Evolutionary conservation across 2,113 vertebrate species (phyloP).

Genomic region (Xiphophorus couchianus): DNA sequence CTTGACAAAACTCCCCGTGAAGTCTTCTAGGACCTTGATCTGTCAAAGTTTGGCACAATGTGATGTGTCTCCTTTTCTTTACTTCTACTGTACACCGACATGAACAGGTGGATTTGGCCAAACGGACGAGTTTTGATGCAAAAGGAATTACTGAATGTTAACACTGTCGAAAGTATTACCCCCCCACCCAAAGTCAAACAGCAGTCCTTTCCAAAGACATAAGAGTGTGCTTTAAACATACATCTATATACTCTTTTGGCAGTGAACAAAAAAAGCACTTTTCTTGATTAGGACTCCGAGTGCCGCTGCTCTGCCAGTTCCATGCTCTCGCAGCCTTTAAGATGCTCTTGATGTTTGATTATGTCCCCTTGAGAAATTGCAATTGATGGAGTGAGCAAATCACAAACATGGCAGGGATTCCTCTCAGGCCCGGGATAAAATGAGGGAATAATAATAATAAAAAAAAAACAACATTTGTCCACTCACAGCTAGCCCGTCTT

Average conservation of each 20-base stretch:
- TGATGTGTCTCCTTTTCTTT: slow-evolving; percentile 55
- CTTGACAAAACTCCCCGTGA: slow-evolving; percentile 62
- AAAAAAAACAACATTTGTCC: slow-evolving; percentile 36
- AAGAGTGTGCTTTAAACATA: slow-evolving; percentile 65
- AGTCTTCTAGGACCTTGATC: slow-evolving; percentile 68
- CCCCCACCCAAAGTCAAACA: slow-evolving; percentile 81
- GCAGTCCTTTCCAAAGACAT: slow-evolving; percentile 80
- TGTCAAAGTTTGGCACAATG: slow-evolving; percentile 82
- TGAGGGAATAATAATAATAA: slow-evolving; percentile 64
- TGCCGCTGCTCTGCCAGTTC: slow-evolving; percentile 66
- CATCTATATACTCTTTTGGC: slow-evolving; percentile 83
- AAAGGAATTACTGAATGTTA: slow-evolving; percentile 87
- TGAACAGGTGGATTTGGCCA: slow-evolving; percentile 60
- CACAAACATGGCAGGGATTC: slow-evolving; percentile 86
- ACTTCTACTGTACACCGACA: slow-evolving; percentile 57
- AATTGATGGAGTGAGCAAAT: slow-evolving; percentile 87
- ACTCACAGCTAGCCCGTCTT: slow-evolving; percentile 76
- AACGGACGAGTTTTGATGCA: slow-evolving; percentile 86
- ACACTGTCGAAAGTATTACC: slow-evolving; percentile 87
- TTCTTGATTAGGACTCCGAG: slow-evolving; percentile 88
- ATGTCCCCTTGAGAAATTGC: slow-evolving; percentile 83
- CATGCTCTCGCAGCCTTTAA: slow-evolving; percentile 82
- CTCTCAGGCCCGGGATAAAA: slow-evolving; percentile 63
- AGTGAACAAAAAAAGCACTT: slow-evolving; percentile 93
- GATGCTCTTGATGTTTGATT: slow-evolving; percentile 84